A percentile compares a stretch with the other conserved stretches of the same genome.
Conservation (phyloP, 2,888 invertebrate species). For the Smittia sp. region DNA sequence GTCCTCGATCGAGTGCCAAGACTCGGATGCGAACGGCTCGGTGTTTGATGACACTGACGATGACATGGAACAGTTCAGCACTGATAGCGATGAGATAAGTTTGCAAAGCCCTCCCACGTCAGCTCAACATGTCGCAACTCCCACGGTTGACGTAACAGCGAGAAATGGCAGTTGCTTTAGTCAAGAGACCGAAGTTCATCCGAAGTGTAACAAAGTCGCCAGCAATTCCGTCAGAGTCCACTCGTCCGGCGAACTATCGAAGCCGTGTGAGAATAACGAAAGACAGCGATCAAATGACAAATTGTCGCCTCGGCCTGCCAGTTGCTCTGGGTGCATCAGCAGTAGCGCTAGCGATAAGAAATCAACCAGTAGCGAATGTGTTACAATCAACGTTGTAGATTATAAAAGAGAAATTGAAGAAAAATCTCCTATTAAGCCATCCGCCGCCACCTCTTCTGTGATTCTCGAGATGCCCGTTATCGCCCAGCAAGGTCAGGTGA, state of each 20-base stretch:
- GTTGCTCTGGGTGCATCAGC: slow-evolving; percentile 36
- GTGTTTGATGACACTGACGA: slow-evolving; percentile 82
- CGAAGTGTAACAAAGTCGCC: not conserved
- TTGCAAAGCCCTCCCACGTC: slow-evolving; percentile 36
- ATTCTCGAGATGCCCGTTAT: slow-evolving; percentile 53
- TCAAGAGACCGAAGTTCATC: slow-evolving; percentile 1
- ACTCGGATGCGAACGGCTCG: slow-evolving; percentile 71
- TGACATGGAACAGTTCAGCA: slow-evolving; percentile 79
- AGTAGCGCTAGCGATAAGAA: slow-evolving; percentile 42
- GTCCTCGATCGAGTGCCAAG: slow-evolving; percentile 64
- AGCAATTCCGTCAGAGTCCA: not conserved
- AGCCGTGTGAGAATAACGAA: slow-evolving; percentile 42
- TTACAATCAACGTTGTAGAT: slow-evolving; percentile 42
- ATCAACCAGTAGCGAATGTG: slow-evolving; percentile 43
- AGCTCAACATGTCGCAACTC: slow-evolving; percentile 42
- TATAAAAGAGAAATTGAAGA: slow-evolving; percentile 40
- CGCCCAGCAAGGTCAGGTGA: slow-evolving; percentile 44
- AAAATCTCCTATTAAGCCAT: slow-evolving; percentile 43
- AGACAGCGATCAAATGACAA: slow-evolving; percentile 40
- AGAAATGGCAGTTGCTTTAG: not conserved
- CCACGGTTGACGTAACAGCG: not conserved
- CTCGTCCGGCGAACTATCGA: not conserved
- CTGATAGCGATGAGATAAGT: slow-evolving; percentile 69
- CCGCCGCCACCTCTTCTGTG: slow-evolving; percentile 46
- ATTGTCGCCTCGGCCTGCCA: slow-evolving; percentile 32